Percentiles rank a stretch among this genome's conserved stretches.
Conservation (phyloP, 2,797 vertebrate species). For the Australoheros facetus region DNA sequence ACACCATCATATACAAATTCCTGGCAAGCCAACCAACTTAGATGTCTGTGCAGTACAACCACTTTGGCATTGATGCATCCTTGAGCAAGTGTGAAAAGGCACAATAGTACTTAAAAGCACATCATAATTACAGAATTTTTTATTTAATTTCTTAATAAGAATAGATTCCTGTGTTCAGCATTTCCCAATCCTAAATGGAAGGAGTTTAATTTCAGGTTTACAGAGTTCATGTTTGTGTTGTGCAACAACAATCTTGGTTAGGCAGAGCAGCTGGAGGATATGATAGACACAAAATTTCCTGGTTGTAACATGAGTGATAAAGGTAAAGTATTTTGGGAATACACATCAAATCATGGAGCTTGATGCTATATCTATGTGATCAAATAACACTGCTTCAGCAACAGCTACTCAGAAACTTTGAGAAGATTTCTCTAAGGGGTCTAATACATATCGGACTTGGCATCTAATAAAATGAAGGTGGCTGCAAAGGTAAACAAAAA, state of each 20-base stretch:
- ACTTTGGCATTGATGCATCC: constrained; percentile 53
- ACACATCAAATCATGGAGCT: neutral
- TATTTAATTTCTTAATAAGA: neutral
- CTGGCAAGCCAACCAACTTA: constrained; percentile 47
- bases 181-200: neutral
- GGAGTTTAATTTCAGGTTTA: neutral
- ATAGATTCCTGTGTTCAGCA: neutral
- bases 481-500: neutral
- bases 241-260: neutral
- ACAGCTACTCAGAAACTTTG: neutral
- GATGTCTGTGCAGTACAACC: constrained; percentile 48
- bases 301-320: neutral
- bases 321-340: neutral
- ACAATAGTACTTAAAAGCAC: neutral
- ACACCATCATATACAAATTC: constrained; percentile 23
- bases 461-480: neutral
- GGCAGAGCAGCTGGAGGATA: neutral
- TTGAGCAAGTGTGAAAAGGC: constrained; percentile 29
- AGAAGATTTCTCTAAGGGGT: neutral
- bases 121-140: rapidly evolving
- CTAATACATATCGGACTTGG: neutral
- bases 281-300: neutral
- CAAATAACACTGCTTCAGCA: neutral
- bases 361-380: neutral
- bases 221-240: neutral